Base-by-base conservation (phyloP, 2,113 vertebrate genomes). In the Gymnorhina tibicen region DNA sequence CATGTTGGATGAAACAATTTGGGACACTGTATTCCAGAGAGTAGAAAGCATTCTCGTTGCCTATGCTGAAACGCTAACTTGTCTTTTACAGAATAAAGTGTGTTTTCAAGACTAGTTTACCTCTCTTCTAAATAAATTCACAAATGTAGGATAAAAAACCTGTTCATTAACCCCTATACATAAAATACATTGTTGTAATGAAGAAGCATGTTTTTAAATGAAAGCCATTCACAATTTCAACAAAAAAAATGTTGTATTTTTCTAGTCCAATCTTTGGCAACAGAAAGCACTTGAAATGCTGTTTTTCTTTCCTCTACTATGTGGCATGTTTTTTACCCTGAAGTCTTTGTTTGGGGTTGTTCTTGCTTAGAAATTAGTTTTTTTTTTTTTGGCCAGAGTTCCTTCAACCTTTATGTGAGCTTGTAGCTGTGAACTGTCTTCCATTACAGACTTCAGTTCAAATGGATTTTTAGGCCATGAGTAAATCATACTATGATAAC, bases 21-120 rank as follows among this genome's bases (percentile, higher is more conserved):
- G 22, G 27, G 56, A 28, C 6, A 7, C 5, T 9, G 10, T 26
- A 3, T 18, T 41, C 30, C 14, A 56, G 27, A 41, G 41, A 0
- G 1, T 3, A 12, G 41, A 33, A 58, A 26, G 26, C 18, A 23
- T 21, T 85, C 8, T 68, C 3, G 10, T 53, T 1, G 1, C 18
- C 11, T 63, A 3, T 59, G 11, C 28, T 56, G 69, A 70, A 72
- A 59, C 3, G 22, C 4, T 32, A 39, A 14, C 12, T 79, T 63
- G 22, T 28, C 11, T 72, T 75, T 39, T 67, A 39, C 5, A 63
- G 32, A 83, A 26, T 14, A 16, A 60, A 47, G 9, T 9, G 9
- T 21, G 8, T 53, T 82, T 87, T 53, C 53, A 41, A 53, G n/a
- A 28, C 7, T n/a, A n/a, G 33, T 42, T 85, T 27, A 47, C 5